A percentile compares a stretch with the other conserved stretches of the same genome.
Evolutionary conservation across 2,113 vertebrate species (phyloP).

Genomic region (Xyrauchen texanus): DNA sequence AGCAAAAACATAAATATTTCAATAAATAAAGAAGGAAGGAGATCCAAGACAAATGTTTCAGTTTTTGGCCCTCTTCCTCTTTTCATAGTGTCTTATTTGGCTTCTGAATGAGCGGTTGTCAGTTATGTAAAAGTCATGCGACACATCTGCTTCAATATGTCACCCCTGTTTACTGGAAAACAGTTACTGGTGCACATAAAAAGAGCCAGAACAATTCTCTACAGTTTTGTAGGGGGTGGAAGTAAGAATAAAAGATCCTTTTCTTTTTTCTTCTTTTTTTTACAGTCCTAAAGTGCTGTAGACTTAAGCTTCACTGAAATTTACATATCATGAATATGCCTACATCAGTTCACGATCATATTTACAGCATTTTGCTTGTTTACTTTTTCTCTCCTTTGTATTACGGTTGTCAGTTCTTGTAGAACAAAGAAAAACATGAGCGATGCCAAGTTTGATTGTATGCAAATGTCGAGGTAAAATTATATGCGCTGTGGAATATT

Average conservation of each 20-base stretch:
- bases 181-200: slow-evolving; percentile 43
- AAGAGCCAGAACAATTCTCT: slow-evolving; percentile 55
- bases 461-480: slow-evolving; percentile 66
- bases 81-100: slow-evolving; percentile 42
- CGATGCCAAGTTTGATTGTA: slow-evolving; percentile 63
- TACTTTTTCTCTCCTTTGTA: slow-evolving; percentile 69
- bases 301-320: slow-evolving; percentile 60
- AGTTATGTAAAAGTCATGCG: slow-evolving; percentile 51
- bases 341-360: slow-evolving; percentile 52
- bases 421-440: slow-evolving; percentile 57
- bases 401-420: slow-evolving; percentile 70
- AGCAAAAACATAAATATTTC: slow-evolving; percentile 68
- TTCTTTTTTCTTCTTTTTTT: slow-evolving; percentile 24
- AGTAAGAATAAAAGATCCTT: too few relatives aligned
- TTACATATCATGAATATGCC: slow-evolving; percentile 64
- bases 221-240: slow-evolving; percentile 35
- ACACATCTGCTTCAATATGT: slow-evolving; percentile 51
- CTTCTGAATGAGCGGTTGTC: slow-evolving; percentile 32
- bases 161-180: slow-evolving; percentile 35
- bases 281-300: slow-evolving; percentile 46
- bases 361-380: slow-evolving; percentile 73
- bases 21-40: slow-evolving; percentile 64
- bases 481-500: slow-evolving; percentile 20
- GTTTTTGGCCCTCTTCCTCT: slow-evolving; percentile 50
- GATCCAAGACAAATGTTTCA: slow-evolving; percentile 60